These are phyloP conservation scores for Bos taurus DNA, from an alignment of 2,113 vertebrate genomes.

Conservation along the genomic window DNA sequence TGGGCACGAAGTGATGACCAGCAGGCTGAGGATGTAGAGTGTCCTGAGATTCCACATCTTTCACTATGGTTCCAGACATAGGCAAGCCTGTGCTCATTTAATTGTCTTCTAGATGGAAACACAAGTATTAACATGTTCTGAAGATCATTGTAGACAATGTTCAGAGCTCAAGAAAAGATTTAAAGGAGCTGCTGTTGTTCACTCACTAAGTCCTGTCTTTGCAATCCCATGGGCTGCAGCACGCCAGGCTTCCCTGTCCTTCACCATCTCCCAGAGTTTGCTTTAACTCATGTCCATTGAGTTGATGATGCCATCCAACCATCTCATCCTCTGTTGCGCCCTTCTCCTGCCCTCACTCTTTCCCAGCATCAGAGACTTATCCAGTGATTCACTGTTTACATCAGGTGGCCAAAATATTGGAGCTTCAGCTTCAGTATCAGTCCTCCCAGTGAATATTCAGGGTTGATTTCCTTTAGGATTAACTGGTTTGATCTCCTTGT, in stretches of 20 bases:
- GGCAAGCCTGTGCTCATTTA: not conserved
- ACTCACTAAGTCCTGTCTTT: not conserved
- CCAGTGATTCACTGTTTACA: not conserved
- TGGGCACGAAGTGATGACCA: not conserved
- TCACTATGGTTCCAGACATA: not conserved
- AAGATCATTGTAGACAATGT: not conserved
- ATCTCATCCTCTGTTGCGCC: not conserved
- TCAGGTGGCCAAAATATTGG: not conserved
- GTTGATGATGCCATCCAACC: not conserved
- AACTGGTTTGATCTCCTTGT: not conserved
- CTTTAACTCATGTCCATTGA: not conserved
- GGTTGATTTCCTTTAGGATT: not conserved
- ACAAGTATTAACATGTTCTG: not conserved
- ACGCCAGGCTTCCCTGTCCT: not conserved
- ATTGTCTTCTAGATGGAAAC: not conserved
- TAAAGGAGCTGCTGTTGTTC: not conserved
- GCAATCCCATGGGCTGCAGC: not conserved
- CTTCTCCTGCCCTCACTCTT: not conserved
- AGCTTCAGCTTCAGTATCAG: not conserved
- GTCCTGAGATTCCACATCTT: not conserved
- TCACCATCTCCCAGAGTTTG: not conserved
- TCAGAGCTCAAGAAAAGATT: not conserved
- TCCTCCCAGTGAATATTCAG: not conserved
- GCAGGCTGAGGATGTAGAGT: not conserved
- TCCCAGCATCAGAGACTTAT: not conserved